Percentiles rank a stretch among this genome's conserved stretches.
Evolutionary conservation across 2,113 vertebrate genomes (phyloP).

Genomic region (Cyanoderma ruficeps): DNA sequence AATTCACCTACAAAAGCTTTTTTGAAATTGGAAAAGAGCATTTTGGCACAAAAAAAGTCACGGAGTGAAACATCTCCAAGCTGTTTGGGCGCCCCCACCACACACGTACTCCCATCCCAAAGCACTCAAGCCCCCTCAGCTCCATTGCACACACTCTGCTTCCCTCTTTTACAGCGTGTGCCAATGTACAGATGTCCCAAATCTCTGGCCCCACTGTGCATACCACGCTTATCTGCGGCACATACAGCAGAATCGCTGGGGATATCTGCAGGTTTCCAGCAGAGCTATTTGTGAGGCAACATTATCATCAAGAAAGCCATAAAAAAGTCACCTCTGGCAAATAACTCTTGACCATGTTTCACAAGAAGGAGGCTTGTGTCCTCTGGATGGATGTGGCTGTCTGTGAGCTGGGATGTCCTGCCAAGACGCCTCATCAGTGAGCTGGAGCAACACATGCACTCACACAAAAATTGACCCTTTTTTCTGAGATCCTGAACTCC

Average conservation of each 20-base stretch:
- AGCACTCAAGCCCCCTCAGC: neutral
- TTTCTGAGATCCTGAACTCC: constrained; percentile 70
- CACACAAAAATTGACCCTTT: constrained; percentile 33
- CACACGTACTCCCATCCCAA: fast-evolving
- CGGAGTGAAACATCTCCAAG: neutral
- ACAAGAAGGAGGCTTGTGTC: constrained; percentile 17
- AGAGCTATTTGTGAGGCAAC: constrained; percentile 22
- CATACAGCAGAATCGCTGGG: constrained; percentile 12
- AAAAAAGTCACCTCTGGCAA: constrained; percentile 65
- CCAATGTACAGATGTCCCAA: neutral
- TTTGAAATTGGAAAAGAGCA: neutral
- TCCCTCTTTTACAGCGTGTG: neutral
- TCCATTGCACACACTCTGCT: neutral
- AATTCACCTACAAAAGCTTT: neutral
- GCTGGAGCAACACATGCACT: neutral
- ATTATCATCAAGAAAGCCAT: constrained; percentile 38
- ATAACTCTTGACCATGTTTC: constrained; percentile 41
- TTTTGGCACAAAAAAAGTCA: neutral
- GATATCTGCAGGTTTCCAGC: constrained; percentile 4
- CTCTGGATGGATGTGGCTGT: constrained; percentile 1
- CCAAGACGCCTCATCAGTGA: constrained; percentile 49
- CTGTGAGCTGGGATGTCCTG: constrained; percentile 27
- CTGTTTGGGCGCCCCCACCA: fast-evolving
- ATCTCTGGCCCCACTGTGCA: neutral
- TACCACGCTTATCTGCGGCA: constrained; percentile 42